These are phyloP conservation scores for Protobothrops mucrosquamatus DNA, from an alignment of 2,113 vertebrate species.

Conservation along the genomic window DNA sequence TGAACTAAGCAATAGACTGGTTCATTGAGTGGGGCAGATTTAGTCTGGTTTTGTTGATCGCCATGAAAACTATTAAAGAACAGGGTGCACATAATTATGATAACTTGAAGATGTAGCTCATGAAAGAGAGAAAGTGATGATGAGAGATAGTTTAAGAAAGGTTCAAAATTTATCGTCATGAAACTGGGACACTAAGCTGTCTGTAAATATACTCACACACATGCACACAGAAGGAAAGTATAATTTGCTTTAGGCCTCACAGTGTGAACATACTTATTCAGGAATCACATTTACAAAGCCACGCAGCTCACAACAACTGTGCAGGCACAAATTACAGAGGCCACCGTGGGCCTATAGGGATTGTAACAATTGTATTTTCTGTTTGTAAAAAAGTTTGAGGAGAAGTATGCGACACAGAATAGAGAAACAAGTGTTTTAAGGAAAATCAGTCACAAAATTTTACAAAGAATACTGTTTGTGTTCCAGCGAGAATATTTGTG, in stretches of 20 bases:
- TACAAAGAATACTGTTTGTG: background rate
- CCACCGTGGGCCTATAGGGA: background rate
- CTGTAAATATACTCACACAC: background rate
- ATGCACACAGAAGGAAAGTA: background rate
- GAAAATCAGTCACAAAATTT: background rate
- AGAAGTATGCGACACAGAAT: background rate
- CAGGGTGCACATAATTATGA: background rate
- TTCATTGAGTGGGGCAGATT: too few species aligned
- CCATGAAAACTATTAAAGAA: background rate
- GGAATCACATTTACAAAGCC: background rate
- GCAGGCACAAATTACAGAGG: background rate
- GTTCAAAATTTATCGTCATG: background rate
- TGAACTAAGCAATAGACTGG: background rate
- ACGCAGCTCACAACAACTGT: background rate
- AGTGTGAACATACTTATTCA: background rate
- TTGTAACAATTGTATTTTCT: background rate
- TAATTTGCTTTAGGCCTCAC: background rate
- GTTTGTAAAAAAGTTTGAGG: background rate
- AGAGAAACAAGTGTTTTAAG: background rate
- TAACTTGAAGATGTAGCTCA: background rate
- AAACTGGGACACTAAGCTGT: background rate
- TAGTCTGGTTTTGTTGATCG: background rate
- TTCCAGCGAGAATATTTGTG: background rate
- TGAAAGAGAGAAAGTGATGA: background rate
- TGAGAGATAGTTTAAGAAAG: background rate